Base-by-base conservation (phyloP, 2,113 vertebrate genomes). In the Himantopus leucocephalus region DNA sequence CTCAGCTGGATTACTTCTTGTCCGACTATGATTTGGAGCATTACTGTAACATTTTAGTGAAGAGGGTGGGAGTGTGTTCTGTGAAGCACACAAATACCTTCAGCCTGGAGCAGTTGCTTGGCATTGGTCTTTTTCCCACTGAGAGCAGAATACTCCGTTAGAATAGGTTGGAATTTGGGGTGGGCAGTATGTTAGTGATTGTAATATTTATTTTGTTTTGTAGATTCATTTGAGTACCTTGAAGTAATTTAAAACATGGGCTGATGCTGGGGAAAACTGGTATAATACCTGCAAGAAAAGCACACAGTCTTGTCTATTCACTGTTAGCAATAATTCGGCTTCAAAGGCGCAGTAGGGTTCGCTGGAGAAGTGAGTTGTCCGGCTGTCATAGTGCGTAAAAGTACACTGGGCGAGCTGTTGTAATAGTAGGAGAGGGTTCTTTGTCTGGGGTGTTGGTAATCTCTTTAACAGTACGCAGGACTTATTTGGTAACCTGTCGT, bases 401-500 rank as follows among this genome's bases (percentile, higher is more conserved):
- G 32, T 60, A 70, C 53, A n/a, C 66, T 64, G 58, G 35, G 55
- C 43, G 35, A n/a, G 16, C 19, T 64, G 4, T n/a, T 35, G 18
- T 50, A 66, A 12, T 18, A 34, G 50, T 6, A 29, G 50, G n/a
- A 63, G 43, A 45, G 14, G 30, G 19, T 60, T 90, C 34, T 78
- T 52, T 39, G 48, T 39, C 47, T 58, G 29, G 43, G 23, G 24
- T 75, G 68, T 53, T 47, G 52, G 30, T 73, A 74, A 88, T 91
- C 63, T 60, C 64, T 76, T 92, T 55, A 37, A 75, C 34, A 10
- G 93, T 58, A 62, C 2, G 0, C 37, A 47, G 56, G 55, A 72
- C 23, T 93, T 3, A 68, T 83, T 94, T 91, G 96, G 71, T 96
- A 76, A 96, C 90, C 43, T 97, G 56, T 97, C 82, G 7, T 98